phyloP scores from a whole-genome alignment of 2,797 vertebrate species.

The Menidia menidia region DNA sequence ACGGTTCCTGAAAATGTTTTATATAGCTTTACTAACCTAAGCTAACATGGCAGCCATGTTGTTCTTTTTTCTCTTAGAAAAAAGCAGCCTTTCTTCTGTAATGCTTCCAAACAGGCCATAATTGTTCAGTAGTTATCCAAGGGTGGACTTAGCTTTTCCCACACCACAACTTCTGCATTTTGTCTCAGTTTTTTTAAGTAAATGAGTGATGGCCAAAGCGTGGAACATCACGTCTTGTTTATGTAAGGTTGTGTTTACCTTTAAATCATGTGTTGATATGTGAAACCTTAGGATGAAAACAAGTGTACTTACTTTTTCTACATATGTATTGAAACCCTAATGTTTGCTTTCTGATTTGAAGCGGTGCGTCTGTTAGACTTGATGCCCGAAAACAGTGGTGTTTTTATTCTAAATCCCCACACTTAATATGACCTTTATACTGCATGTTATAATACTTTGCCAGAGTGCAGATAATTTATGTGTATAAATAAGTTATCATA shows the following conservation, averaged over 20 bases:
- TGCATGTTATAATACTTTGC: slow-evolving; percentile 62
- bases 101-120: neutral
- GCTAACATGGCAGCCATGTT: neutral
- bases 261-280: neutral
- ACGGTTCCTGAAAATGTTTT: neutral
- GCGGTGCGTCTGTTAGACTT: slow-evolving; percentile 22
- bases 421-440: slow-evolving; percentile 41
- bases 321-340: slow-evolving; percentile 27
- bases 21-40: neutral
- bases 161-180: neutral
- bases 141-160: too few relatives aligned
- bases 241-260: neutral
- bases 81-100: neutral
- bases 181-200: neutral
- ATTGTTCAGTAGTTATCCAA: neutral
- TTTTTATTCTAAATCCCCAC: slow-evolving; percentile 31
- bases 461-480: slow-evolving; percentile 68
- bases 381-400: slow-evolving; percentile 22
- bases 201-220: neutral
- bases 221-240: neutral
- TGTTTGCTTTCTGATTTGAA: slow-evolving; percentile 32
- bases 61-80: neutral
- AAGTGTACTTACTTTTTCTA: neutral
- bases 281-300: neutral
- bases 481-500: slow-evolving; percentile 75